Base-by-base conservation (phyloP, 2,888 invertebrate species). In the Eulithis testata region DNA sequence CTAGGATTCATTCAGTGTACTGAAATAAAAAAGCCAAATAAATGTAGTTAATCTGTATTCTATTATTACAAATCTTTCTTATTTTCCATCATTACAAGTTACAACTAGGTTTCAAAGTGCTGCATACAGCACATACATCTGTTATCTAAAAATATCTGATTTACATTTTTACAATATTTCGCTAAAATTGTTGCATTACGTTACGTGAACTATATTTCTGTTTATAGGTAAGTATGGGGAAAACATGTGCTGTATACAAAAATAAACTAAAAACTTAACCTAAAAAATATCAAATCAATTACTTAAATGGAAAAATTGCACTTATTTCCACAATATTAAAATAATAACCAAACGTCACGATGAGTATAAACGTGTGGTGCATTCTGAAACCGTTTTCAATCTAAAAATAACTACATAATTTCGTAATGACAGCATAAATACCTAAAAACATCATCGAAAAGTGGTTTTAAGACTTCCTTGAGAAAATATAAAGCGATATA, bases 1-100 rank as follows among this genome's bases (percentile, higher is more conserved):
- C n/a, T n/a, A 7, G 37, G 37, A 37, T 31, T 31, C 12, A 37
- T 31, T 31, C 12, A 49, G 21, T 12, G 8, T 21, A 52, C 4
- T 52, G 11, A 11, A 31, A 6, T 36, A 40, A 50, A 61, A 69
- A 59, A 31, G 5, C n/a, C 40, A 21, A 60, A 54, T 60, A 84
- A 79, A 81, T 85, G 80, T 86, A 83, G 86, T 88, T 86, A 85
- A 81, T 86, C 82, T 89, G 86, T 89, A 91, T 90, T 89, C 91
- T 92, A 91, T 92, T 90, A 89, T 92, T 93, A 92, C 91, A 91
- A 92, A 93, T 89, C 87, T 90, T 89, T 87, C 78, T 88, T 89
- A 88, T 83, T 87, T 88, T 89, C 85, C 83, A 84, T 85, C 79
- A 84, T 87, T 87, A 86, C 82, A 82, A 80, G 83, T 87, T 86